Base-by-base conservation (phyloP, 2,888 invertebrate genomes). In the Uloborus plumipes region DNA sequence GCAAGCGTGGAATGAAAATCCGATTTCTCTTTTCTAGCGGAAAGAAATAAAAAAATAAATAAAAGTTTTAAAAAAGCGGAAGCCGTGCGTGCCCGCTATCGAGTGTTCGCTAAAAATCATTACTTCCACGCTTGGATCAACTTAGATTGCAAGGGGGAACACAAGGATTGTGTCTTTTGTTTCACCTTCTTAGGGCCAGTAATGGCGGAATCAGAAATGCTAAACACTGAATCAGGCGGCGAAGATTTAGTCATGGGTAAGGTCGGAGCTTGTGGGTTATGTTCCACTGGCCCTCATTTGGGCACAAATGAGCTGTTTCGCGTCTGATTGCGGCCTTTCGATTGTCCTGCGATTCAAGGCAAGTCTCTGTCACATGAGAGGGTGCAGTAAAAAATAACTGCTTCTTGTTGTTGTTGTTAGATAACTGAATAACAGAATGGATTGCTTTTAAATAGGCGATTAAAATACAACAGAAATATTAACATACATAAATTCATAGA, bases 11-110 rank as follows among this genome's bases (percentile, higher is more conserved):
- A 39, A 39, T 39, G 74, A 73, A 81, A 79, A 74, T 81, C 80
- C 80, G 80, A 81, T 81, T 81, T 81, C 74, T 22, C 80, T 64
- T 70, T 55, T 69, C 74, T 70, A 58, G 74, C 80, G 74, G 70
- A 70, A 74, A 81, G 70, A 69, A 50, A 58, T 31, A 62, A 76
- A 69, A 50, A 75, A 58, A 53, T 64, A 51, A 49, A 72, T 2
- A 62, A 62, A 62, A 31, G 61, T 72, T 51, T 39, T 13, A 26
- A 71, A 81, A 81, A 74, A 81, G 74, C 80, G 80, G 80, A 81
- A 81, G 74, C 80, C 61, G 74, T 58, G 62, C 67, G 72, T 70
- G 64, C 26, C 59, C 71, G 61, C 64, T 79, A 61, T 72, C 64
- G 58, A 66, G 65, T 64, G 61, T 53, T 80, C 69, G 65, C 67